Conservation (phyloP, 2,888 invertebrate species). For the Chydorus sphaericus region DNA sequence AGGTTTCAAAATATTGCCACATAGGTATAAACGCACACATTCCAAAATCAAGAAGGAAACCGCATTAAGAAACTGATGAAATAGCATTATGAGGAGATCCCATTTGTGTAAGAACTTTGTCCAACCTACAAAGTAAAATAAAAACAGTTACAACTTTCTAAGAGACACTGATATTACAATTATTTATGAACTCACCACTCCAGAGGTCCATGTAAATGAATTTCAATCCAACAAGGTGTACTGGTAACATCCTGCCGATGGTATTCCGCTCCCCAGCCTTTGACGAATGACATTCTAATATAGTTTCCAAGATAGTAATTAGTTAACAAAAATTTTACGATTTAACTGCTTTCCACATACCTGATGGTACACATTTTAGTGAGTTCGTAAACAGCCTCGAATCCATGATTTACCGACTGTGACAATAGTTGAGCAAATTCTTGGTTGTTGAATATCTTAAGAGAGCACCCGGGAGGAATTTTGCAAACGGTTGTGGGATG, state of each 20-base stretch:
- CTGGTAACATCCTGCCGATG: slow-evolving; percentile 97
- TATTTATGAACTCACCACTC: no score
- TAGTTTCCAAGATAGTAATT: neutral
- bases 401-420: slow-evolving; percentile 94
- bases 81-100: slow-evolving; percentile 94
- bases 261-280: slow-evolving; percentile 99
- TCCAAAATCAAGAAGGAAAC: no score
- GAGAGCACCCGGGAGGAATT: slow-evolving; percentile 87
- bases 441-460: slow-evolving; percentile 96
- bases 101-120: slow-evolving; percentile 96
- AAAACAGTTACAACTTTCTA: no score
- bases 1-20: no score
- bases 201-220: slow-evolving; percentile 91
- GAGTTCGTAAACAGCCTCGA: slow-evolving; percentile 95
- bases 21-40: no score
- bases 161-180: no score
- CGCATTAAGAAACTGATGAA: slow-evolving; percentile 74
- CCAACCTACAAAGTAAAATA: no score
- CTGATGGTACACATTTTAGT: slow-evolving; percentile 98
- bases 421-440: slow-evolving; percentile 92
- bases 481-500: slow-evolving; percentile 99
- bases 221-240: slow-evolving; percentile 99
- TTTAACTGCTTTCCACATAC: slow-evolving; percentile 25
- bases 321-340: neutral
- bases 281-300: slow-evolving; percentile 88